Evolutionary conservation across 2,113 vertebrate species (phyloP).

Genomic region (Embiotoca jacksoni): DNA sequence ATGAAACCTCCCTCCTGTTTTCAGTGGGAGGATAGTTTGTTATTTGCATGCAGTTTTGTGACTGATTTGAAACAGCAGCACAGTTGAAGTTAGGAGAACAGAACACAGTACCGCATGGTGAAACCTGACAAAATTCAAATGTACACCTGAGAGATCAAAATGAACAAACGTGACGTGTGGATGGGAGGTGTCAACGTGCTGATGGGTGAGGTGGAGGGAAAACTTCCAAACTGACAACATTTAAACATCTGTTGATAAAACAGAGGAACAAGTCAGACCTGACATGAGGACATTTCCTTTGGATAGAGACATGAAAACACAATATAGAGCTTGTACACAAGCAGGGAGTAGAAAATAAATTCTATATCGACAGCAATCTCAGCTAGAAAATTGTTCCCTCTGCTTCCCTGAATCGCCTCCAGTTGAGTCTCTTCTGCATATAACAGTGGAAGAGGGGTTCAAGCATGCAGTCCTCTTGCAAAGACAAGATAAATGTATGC

Average conservation of each 20-base stretch:
- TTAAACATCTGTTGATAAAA: neutral
- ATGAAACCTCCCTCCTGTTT: constrained; percentile 13
- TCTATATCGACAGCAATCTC: neutral
- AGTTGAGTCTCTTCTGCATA: constrained; percentile 6
- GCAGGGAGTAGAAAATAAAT: constrained; percentile 7
- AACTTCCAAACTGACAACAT: neutral
- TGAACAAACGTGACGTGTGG: neutral
- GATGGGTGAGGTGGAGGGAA: neutral
- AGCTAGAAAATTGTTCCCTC: neutral
- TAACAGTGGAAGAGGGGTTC: neutral
- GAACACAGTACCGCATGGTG: neutral
- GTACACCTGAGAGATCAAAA: neutral
- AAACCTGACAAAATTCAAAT: no score
- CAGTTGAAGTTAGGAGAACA: neutral
- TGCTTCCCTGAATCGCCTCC: constrained; percentile 16
- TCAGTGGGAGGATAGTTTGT: constrained; percentile 17
- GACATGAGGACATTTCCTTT: constrained; percentile 21
- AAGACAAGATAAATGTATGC: constrained; percentile 33
- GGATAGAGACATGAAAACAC: constrained; percentile 16
- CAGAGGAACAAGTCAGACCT: neutral
- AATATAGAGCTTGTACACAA: neutral
- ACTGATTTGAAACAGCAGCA: neutral
- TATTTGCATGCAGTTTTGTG: constrained; percentile 23
- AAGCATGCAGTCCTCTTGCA: neutral
- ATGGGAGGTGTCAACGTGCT: neutral